Conservation (phyloP, 2,113 vertebrate genomes). For the Tupaia tana region DNA sequence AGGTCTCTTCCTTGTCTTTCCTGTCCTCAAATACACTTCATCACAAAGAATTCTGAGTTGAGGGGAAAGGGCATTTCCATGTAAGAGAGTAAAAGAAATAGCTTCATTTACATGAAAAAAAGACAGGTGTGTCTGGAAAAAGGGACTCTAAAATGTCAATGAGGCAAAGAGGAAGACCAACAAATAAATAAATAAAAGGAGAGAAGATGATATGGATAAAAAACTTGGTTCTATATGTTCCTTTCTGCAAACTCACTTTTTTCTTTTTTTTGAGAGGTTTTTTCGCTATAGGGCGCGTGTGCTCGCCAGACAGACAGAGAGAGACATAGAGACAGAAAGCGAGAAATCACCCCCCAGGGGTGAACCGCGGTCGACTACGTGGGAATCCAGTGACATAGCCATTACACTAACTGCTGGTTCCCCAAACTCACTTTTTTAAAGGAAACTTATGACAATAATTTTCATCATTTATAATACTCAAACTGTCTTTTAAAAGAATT, state of each 20-base stretch:
- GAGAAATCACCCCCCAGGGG: too few relatives aligned
- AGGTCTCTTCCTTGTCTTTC: not conserved
- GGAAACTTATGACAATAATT: not conserved
- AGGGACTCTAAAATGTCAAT: not conserved
- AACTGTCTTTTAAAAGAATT: too few relatives aligned
- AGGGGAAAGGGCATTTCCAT: not conserved
- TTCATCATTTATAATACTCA: not conserved
- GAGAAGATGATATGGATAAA: not conserved
- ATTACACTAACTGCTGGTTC: too few relatives aligned
- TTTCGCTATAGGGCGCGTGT: too few relatives aligned
- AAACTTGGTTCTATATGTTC: not conserved
- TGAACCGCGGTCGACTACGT: too few relatives aligned
- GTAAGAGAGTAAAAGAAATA: not conserved
- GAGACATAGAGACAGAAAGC: too few relatives aligned
- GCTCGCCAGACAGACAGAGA: too few relatives aligned
- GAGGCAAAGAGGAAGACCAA: not conserved
- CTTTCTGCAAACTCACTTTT: not conserved
- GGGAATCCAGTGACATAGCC: too few relatives aligned
- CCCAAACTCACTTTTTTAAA: not conserved
- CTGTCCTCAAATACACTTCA: not conserved
- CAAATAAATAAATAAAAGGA: not conserved
- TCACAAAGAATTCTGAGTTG: not conserved
- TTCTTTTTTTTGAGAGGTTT: too few relatives aligned
- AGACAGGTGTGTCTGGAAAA: not conserved
- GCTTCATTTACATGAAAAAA: not conserved